These are phyloP conservation scores for Teleopsis dalmanni DNA, from an alignment of 1,140 invertebrate genomes.

Conservation along the genomic window DNA sequence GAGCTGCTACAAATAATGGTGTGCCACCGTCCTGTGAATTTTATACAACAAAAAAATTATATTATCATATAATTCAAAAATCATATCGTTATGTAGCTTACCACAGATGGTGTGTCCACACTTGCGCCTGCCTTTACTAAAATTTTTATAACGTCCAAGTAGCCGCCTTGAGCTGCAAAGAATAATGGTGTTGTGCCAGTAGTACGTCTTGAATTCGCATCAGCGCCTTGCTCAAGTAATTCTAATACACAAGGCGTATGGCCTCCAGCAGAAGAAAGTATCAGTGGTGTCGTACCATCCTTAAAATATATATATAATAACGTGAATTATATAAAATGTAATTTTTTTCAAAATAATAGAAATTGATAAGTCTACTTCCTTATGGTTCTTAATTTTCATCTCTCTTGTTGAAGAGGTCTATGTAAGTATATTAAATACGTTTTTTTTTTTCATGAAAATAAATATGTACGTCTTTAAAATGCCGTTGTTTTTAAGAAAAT, in stretches of 20 bases:
- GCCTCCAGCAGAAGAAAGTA: constrained; percentile 80
- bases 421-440: no score
- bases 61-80: not conserved
- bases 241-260: constrained; percentile 80
- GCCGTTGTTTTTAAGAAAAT: no score
- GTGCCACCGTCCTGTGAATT: constrained; percentile 78
- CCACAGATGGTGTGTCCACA: constrained; percentile 73
- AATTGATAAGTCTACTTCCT: no score
- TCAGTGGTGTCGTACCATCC: constrained; percentile 89
- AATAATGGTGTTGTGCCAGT: constrained; percentile 86
- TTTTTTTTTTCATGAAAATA: no score
- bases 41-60: not conserved
- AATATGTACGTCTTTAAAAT: no score
- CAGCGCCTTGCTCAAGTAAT: constrained; percentile 80
- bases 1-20: constrained; percentile 82
- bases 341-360: not conserved
- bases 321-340: no score
- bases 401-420: no score
- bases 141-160: constrained; percentile 68
- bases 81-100: constrained; percentile 42
- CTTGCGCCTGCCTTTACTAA: constrained; percentile 69
- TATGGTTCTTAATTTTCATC: no score
- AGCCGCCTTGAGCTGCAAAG: constrained; percentile 86
- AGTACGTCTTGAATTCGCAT: constrained; percentile 70
- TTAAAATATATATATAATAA: constrained; percentile 36